These are phyloP conservation scores for Gibbula magus DNA, from an alignment of 2,888 invertebrate species.

Conservation along the genomic window DNA sequence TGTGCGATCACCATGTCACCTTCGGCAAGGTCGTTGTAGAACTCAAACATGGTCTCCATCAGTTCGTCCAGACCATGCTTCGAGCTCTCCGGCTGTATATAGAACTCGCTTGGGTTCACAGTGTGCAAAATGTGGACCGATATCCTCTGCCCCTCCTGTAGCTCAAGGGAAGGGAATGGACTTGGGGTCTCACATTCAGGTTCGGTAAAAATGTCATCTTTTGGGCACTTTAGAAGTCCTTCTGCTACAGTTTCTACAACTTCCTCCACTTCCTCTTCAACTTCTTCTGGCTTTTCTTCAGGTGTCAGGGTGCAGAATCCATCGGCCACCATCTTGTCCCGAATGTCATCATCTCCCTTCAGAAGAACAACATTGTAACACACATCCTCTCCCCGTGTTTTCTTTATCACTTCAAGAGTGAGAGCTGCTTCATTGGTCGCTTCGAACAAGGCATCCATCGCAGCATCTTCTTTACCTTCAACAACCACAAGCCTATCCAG, in stretches of 20 bases:
- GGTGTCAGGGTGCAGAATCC: slow-evolving; percentile 28
- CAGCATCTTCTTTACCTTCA: slow-evolving; percentile 34
- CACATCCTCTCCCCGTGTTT: neutral
- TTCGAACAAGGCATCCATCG: slow-evolving; percentile 36
- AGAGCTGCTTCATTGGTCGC: slow-evolving; percentile 7
- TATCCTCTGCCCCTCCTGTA: slow-evolving; percentile 43
- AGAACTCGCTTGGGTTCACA: slow-evolving; percentile 60
- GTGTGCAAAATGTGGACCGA: slow-evolving; percentile 48
- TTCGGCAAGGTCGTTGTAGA: slow-evolving; percentile 46
- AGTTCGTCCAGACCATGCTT: slow-evolving; percentile 48
- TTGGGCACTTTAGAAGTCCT: neutral
- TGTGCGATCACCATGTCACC: slow-evolving; percentile 37
- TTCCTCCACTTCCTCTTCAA: neutral
- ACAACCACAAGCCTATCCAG: slow-evolving; percentile 40
- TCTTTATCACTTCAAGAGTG: neutral
- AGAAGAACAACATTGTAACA: neutral
- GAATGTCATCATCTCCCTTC: slow-evolving; percentile 53
- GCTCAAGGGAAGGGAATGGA: slow-evolving; percentile 1
- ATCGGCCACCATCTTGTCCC: slow-evolving; percentile 55
- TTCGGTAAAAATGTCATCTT: neutral
- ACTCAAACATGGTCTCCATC: slow-evolving; percentile 59
- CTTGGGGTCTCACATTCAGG: neutral
- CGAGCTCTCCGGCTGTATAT: slow-evolving; percentile 54
- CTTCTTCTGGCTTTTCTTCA: neutral
- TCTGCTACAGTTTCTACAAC: neutral